These are phyloP conservation scores for Drosophila burlai DNA, from an alignment of 1,140 invertebrate genomes.

Conservation along the genomic window DNA sequence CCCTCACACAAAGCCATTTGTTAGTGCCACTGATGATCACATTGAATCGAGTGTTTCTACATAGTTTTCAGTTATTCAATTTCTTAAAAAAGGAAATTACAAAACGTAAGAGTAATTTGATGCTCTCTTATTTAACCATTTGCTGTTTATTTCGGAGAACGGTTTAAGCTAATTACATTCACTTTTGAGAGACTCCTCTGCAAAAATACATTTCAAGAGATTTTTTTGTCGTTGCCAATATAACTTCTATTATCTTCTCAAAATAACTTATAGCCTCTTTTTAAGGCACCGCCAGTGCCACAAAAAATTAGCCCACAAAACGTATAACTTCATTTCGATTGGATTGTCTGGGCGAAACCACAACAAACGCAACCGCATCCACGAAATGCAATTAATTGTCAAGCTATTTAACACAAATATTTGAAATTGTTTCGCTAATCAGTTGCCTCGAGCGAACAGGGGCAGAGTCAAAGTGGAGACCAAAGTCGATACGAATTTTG, in stretches of 20 bases:
- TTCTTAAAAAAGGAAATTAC: too few relatives aligned
- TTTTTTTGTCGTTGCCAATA: not conserved
- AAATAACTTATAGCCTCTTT: slow-evolving; percentile 22
- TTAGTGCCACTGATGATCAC: not conserved
- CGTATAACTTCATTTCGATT: slow-evolving; percentile 57
- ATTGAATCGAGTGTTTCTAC: not conserved
- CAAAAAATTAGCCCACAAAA: slow-evolving; percentile 24
- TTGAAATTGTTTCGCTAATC: slow-evolving; percentile 69
- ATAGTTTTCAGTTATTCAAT: not conserved
- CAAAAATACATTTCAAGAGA: not conserved
- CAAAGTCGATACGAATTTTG: slow-evolving; percentile 22
- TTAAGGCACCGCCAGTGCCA: slow-evolving; percentile 52
- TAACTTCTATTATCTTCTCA: slow-evolving; percentile 7
- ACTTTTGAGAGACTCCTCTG: not conserved
- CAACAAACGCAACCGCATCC: slow-evolving; percentile 56
- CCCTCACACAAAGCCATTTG: slow-evolving; percentile 2
- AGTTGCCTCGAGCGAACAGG: slow-evolving; percentile 43
- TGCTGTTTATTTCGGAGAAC: not conserved
- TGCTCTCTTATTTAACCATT: not conserved
- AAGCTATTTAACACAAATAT: slow-evolving; percentile 72
- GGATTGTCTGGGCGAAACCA: slow-evolving; percentile 28
- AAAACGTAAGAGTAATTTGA: not conserved
- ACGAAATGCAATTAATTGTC: slow-evolving; percentile 68
- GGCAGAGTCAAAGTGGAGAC: slow-evolving; percentile 60
- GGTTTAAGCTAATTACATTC: not conserved